A percentile compares a stretch with the other conserved stretches of the same genome.
phyloP scores from a whole-genome alignment of 2,113 vertebrate species.

The Salvator merianae region DNA sequence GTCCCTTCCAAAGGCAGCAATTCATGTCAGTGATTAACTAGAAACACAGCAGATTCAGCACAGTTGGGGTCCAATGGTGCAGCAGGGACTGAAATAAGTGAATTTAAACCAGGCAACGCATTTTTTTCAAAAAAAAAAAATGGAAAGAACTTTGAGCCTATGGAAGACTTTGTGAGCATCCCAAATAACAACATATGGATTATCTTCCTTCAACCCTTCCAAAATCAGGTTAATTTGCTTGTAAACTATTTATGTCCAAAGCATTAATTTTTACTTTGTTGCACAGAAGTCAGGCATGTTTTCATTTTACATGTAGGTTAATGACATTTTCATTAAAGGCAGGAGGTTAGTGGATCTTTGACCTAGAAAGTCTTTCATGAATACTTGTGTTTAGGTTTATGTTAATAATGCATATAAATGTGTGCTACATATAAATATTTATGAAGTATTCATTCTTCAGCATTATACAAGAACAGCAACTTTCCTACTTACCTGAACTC shows the following conservation, averaged over 20 bases:
- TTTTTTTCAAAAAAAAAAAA: slow-evolving; percentile 3
- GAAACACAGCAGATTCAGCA: slow-evolving; percentile 38
- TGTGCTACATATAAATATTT: not conserved
- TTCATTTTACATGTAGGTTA: slow-evolving; percentile 13
- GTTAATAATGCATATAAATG: slow-evolving; percentile 12
- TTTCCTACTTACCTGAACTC: not conserved
- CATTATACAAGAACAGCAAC: not conserved
- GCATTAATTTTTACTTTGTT: slow-evolving; percentile 2
- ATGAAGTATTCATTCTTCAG: not conserved
- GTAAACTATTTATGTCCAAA: slow-evolving; percentile 24
- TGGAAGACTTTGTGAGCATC: not conserved
- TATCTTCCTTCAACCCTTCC: not conserved
- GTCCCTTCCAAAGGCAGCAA: slow-evolving; percentile 43
- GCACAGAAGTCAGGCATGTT: not conserved
- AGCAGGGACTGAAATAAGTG: slow-evolving; percentile 26
- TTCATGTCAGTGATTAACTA: slow-evolving; percentile 43
- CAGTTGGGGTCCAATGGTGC: slow-evolving; percentile 41
- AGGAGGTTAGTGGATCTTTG: slow-evolving; percentile 14
- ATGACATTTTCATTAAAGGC: slow-evolving; percentile 7
- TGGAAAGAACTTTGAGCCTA: not conserved
- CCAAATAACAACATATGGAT: accelerated
- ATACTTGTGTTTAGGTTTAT: not conserved
- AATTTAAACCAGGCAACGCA: slow-evolving; percentile 37
- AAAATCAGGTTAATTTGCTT: not conserved
- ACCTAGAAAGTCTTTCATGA: not conserved